These are phyloP conservation scores for Lamproptera curius DNA, from an alignment of 2,888 invertebrate genomes.

Conservation along the genomic window DNA sequence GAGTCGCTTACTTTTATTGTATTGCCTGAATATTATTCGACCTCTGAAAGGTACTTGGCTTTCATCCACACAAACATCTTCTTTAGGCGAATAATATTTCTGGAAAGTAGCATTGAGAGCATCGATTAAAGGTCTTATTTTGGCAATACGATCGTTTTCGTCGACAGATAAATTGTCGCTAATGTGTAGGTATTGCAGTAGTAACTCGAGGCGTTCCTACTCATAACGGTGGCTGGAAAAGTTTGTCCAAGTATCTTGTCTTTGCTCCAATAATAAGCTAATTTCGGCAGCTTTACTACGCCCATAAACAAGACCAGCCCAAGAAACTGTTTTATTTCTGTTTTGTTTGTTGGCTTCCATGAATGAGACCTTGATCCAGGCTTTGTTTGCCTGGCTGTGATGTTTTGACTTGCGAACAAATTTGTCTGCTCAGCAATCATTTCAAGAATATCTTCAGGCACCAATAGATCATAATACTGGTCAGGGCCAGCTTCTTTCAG, in stretches of 20 bases:
- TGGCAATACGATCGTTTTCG: constrained; percentile 31
- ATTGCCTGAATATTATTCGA: not conserved
- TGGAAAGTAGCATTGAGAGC: constrained; percentile 30
- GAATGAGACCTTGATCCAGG: constrained; percentile 30
- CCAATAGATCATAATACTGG: constrained; percentile 32
- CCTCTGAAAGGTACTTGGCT: not conserved
- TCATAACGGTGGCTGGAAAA: constrained; percentile 33
- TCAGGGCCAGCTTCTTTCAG: constrained; percentile 31
- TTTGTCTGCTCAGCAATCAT: constrained; percentile 34
- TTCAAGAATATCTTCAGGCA: constrained; percentile 33
- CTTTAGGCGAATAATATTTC: not conserved
- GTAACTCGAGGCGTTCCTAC: constrained; percentile 33
- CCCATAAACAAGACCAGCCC: constrained; percentile 34
- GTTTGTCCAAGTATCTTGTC: constrained; percentile 22
- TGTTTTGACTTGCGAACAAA: constrained; percentile 31
- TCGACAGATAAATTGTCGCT: constrained; percentile 30
- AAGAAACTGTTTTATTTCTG: constrained; percentile 34
- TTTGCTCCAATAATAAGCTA: constrained; percentile 32
- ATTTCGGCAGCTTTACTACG: constrained; percentile 33
- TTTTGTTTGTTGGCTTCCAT: constrained; percentile 34
- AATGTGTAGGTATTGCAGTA: constrained; percentile 34
- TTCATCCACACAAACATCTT: not conserved
- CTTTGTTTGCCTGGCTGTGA: constrained; percentile 30
- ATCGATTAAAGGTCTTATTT: constrained; percentile 33
- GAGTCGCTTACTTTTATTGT: not conserved